phyloP scores from a whole-genome alignment of 2,113 vertebrate species.

The Hippocampus guttulatus region DNA sequence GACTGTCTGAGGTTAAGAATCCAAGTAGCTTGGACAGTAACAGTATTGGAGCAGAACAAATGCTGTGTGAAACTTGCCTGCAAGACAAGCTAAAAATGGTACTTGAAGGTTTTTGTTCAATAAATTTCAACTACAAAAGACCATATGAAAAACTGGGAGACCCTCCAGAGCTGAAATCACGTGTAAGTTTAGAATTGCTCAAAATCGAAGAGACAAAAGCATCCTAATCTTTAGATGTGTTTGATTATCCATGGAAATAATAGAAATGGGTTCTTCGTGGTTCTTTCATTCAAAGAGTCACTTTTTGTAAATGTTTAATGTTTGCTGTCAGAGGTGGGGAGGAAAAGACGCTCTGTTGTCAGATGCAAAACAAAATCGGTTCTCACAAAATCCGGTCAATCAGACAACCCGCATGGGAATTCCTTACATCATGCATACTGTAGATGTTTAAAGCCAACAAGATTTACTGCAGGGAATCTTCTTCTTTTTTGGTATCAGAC shows the following conservation, averaged over 20 bases:
- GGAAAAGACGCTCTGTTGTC: slow-evolving; percentile 14
- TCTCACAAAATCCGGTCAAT: slow-evolving; percentile 55
- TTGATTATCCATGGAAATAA: neutral
- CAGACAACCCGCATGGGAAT: slow-evolving; percentile 64
- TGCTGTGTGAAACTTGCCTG: slow-evolving; percentile 18
- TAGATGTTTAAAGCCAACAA: slow-evolving; percentile 36
- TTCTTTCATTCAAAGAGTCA: slow-evolving; percentile 12
- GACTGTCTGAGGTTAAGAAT: slow-evolving; percentile 35
- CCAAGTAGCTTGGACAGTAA: slow-evolving; percentile 21
- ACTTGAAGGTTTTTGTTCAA: neutral
- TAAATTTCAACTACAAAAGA: slow-evolving; percentile 11
- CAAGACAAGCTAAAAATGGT: neutral
- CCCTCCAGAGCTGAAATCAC: neutral
- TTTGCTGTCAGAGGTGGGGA: no score
- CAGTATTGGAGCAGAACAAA: slow-evolving; percentile 27
- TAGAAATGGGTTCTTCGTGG: neutral
- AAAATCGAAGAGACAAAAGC: neutral
- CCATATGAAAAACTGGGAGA: neutral
- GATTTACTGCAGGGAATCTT: slow-evolving; percentile 35
- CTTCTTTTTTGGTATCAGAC: slow-evolving; percentile 35
- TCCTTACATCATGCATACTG: slow-evolving; percentile 38
- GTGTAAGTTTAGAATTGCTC: neutral
- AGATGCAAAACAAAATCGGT: slow-evolving; percentile 34
- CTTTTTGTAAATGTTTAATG: neutral
- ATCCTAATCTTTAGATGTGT: neutral